A percentile compares a stretch with the other conserved stretches of the same genome.
phyloP scores from a whole-genome alignment of 2,113 vertebrate species.

The Anguilla rostrata region DNA sequence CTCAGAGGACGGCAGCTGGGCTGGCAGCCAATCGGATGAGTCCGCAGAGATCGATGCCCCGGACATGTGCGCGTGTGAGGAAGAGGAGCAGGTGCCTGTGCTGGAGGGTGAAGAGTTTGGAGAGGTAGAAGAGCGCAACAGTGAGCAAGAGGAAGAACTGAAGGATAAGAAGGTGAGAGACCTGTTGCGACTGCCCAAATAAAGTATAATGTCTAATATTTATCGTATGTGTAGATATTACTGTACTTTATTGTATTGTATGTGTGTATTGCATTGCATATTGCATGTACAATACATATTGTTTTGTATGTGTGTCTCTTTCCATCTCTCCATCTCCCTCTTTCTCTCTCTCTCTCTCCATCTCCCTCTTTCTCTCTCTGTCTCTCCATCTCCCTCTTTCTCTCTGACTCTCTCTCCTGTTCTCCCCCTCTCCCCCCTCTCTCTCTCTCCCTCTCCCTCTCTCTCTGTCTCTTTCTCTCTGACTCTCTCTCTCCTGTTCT shows the following conservation, averaged over 20 bases:
- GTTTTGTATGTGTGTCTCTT: background rate
- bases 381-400: background rate
- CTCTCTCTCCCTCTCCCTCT: background rate
- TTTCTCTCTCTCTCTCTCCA: background rate
- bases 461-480: background rate
- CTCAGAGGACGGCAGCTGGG: slow-evolving; percentile 34
- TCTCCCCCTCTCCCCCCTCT: background rate
- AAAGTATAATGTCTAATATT: no score
- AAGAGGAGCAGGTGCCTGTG: slow-evolving; percentile 30
- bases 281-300: no score
- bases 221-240: no score
- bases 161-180: slow-evolving; percentile 61
- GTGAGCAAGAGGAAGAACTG: slow-evolving; percentile 47
- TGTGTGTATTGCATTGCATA: no score
- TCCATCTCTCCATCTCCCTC: background rate
- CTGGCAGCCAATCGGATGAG: slow-evolving; percentile 16
- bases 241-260: no score
- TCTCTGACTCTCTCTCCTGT: background rate
- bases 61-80: slow-evolving; percentile 33
- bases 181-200: no score
- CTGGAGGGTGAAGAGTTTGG: slow-evolving; percentile 55
- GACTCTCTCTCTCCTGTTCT: background rate
- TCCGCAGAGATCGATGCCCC: slow-evolving; percentile 32
- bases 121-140: slow-evolving; percentile 36
- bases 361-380: background rate